phyloP scores from a whole-genome alignment of 2,888 invertebrate genomes.

The Chrysina gloriosa region DNA sequence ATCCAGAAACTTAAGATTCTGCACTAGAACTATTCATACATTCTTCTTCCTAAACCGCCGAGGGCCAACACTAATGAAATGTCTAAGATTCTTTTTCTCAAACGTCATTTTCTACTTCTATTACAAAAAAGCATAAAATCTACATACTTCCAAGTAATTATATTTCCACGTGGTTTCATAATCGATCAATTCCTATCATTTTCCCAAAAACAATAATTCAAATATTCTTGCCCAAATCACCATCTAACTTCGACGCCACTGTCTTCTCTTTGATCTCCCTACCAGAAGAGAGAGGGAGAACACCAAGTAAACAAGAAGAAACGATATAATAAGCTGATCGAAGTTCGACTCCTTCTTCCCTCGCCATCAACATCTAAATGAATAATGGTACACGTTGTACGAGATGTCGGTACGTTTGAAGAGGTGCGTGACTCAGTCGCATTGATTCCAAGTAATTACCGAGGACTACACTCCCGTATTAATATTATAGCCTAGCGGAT shows the following conservation, averaged over 20 bases:
- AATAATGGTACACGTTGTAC: background rate
- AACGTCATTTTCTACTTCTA: too few relatives aligned
- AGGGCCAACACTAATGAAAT: too few relatives aligned
- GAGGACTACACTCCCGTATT: slow-evolving; percentile 1
- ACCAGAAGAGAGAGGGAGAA: background rate
- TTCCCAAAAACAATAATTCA: too few relatives aligned
- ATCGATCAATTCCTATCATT: too few relatives aligned
- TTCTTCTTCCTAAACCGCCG: too few relatives aligned
- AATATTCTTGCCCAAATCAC: background rate
- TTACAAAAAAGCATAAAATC: too few relatives aligned
- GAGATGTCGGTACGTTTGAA: slow-evolving; percentile 25
- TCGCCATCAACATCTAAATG: background rate
- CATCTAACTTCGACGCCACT: background rate
- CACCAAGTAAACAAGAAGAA: too few relatives aligned
- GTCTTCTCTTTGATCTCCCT: background rate
- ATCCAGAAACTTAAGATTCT: too few relatives aligned
- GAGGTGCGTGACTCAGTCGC: slow-evolving; percentile 22
- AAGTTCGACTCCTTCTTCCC: background rate
- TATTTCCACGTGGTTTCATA: too few relatives aligned
- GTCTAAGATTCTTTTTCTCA: too few relatives aligned
- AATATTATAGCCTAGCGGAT: slow-evolving; percentile 9
- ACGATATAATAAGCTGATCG: background rate
- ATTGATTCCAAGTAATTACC: slow-evolving; percentile 23
- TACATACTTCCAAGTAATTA: too few relatives aligned
- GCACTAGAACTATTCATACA: too few relatives aligned